Evolutionary conservation across 2,888 invertebrate genomes (phyloP), one percentile per base, ranked within the genome.

Genomic region (Acleris cristana): DNA sequence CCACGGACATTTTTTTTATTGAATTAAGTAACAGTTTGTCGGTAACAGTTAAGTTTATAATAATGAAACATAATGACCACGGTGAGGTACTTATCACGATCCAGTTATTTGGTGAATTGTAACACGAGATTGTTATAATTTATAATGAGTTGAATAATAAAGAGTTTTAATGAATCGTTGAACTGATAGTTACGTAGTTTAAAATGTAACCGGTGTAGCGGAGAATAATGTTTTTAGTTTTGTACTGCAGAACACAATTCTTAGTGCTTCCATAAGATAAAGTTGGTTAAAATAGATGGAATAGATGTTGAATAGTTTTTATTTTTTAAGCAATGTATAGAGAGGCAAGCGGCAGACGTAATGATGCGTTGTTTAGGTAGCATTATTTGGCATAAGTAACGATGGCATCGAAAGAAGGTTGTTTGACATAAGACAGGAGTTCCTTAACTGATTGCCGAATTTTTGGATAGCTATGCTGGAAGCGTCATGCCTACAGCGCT

Each of bases 201-300:
- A 53, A 55, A 63, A 53, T 65, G 56, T 70, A 64, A 64, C 51
- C 51, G 19, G 53, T 57, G 71, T 71, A 75, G 70, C 56, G 40
- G 44, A 3, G 44, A 26, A 73, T 76, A 75, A 73, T 63, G 70
- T 74, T 69, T 77, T 76, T 80, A 81, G 74, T 79, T 84, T 79
- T 82, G 71, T 83, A 85, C 79, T 72, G 81, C 79, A 74, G 61
- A 79, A 74, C 74, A 78, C 74, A 77, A 83, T 82, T 86, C 82
- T 83, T 86, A 86, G 88, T 86, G 88, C 88, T 88, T 88, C 88
- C 88, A 85, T 83, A 82, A 67, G 51, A 57, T 71, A 76, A 78
- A 76, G 77, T 73, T 34, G 34, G 34, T 34, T 73, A 79, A 77
- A 77, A 78, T 74, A 76, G 72, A 74, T 72, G 73, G 70, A 63